Base-by-base conservation (phyloP, 2,888 invertebrate genomes). In the Choristoneura rosaceana region DNA sequence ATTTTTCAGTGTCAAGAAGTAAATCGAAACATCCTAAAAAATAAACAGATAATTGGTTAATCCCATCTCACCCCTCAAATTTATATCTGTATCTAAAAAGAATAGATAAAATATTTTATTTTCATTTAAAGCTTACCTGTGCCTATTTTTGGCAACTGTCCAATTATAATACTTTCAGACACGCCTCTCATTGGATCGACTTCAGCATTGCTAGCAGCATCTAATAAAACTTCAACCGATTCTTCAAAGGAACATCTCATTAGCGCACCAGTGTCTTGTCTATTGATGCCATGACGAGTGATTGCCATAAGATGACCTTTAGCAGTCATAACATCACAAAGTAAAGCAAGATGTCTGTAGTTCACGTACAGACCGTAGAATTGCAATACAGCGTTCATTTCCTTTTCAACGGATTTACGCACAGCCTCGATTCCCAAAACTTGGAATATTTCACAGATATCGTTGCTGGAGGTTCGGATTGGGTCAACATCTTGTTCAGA, bases 221-320 rank as follows among this genome's bases (percentile, higher is more conserved):
- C 99, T 95, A 99, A 96, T 79, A 99, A 91, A 74, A 99, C 99
- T 86, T 99, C 99, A 0, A 99, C 99, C 0, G 99, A 99, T 96
- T 99, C 99, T 93, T 99, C 99, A 89, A 99, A 99, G n/a, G 99
- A 99, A 90, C 99, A 99, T 92, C 99, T 97, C 98, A 99, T 99
- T 73, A 99, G 96, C 10, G 99, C 99, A 77, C 99, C 99, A 73
- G 99, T 99, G 83, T 99, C 99, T 88, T 99, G 98, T 80, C 98
- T 95, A 93, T 99, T 99, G 88, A 99, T 99, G 85, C 99, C 99
- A 95, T 99, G 99, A 95, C 99, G 98, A 52, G 99, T 99, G 88
- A 99, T 99, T 78, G 99, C 99, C 99, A 99, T 99, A 88, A 99
- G 96, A 94, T 99, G 99, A 87, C 99, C 99, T 91, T 99, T 99